These are phyloP conservation scores for Zaprionus africanus DNA, from an alignment of 1,140 invertebrate species.

Conservation along the genomic window DNA sequence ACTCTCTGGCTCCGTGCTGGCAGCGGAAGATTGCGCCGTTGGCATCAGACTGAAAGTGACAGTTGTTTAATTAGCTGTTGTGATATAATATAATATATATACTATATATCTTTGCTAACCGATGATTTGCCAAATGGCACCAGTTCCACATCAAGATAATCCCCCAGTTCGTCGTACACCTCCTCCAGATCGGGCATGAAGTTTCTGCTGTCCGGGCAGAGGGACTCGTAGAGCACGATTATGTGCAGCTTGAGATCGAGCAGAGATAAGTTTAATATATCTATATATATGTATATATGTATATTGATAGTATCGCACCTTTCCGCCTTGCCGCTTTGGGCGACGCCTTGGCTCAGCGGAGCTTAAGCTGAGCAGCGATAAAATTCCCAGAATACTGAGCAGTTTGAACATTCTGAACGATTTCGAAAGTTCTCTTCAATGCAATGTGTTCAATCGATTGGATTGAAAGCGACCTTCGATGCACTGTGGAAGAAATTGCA, in stretches of 20 bases:
- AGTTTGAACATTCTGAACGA: slow-evolving; percentile 42
- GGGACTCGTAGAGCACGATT: slow-evolving; percentile 90
- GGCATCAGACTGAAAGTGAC: slow-evolving; percentile 56
- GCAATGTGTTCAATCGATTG: slow-evolving; percentile 37
- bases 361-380: slow-evolving; percentile 36
- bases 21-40: slow-evolving; percentile 87
- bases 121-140: slow-evolving; percentile 92
- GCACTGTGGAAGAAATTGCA: slow-evolving; percentile 35
- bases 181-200: slow-evolving; percentile 88
- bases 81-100: neutral
- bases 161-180: slow-evolving; percentile 84
- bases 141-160: slow-evolving; percentile 85
- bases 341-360: slow-evolving; percentile 9
- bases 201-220: slow-evolving; percentile 91
- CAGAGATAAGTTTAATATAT: no score
- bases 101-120: slow-evolving; percentile 83
- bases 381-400: slow-evolving; percentile 26
- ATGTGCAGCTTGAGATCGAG: slow-evolving; percentile 62
- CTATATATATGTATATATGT: neutral
- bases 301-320: slow-evolving; percentile 30
- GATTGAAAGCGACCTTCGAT: slow-evolving; percentile 59
- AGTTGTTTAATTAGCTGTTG: neutral
- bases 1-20: slow-evolving; percentile 89
- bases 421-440: slow-evolving; percentile 8
- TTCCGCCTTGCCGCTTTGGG: slow-evolving; percentile 24